Evolutionary conservation across 1,140 invertebrate species (phyloP).

Genomic region (Drosophila virilis): DNA sequence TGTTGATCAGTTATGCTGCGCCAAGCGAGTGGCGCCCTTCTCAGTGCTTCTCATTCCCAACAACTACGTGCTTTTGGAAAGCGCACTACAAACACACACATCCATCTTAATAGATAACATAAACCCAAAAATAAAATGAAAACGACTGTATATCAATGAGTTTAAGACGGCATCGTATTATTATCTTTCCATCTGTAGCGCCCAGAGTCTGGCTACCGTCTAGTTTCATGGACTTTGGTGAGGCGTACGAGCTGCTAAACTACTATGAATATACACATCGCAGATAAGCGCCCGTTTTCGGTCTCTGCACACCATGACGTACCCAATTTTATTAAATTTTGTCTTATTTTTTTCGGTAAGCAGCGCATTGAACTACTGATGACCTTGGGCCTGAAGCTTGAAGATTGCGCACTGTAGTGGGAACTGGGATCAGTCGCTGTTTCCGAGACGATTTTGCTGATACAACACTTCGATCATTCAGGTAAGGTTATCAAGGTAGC

Average conservation of each 20-base stretch:
- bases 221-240: conserved; percentile 24
- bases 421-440: conserved; percentile 1
- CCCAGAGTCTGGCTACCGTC: conserved; percentile 16
- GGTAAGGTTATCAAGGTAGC: background rate
- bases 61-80: conserved; percentile 25
- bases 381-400: background rate
- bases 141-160: conserved; percentile 3
- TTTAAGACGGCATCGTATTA: background rate
- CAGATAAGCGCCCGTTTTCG: conserved; percentile 5
- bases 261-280: too few species aligned
- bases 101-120: background rate
- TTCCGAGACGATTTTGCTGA: background rate
- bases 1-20: conserved; percentile 27
- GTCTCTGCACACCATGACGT: conserved; percentile 1
- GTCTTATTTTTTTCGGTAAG: background rate
- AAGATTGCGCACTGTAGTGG: conserved; percentile 1
- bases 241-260: background rate
- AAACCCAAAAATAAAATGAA: background rate
- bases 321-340: background rate
- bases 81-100: background rate
- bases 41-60: conserved; percentile 13
- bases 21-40: background rate
- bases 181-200: background rate
- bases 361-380: conserved; percentile 1
- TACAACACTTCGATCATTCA: background rate